Base-by-base conservation (phyloP, 2,797 vertebrate species). In the Danio aesculapii region DNA sequence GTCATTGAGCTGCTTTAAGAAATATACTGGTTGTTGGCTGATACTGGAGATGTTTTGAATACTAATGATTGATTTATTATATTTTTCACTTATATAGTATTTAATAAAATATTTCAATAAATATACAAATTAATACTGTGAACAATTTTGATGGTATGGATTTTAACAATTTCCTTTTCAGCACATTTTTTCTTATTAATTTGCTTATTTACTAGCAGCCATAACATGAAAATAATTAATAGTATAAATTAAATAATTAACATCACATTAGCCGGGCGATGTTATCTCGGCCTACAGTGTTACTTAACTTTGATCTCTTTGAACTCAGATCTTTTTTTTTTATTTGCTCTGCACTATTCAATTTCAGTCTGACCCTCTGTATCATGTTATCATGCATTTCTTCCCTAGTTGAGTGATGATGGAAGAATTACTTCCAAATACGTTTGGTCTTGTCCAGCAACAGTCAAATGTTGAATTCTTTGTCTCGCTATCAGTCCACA, bases 391-490 rank as follows among this genome's bases (percentile, higher is more conserved):
- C n/a, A 11, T 62, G 21, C 44, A 70, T 62, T 21, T 9, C 30
- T 3, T 77, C 52, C 50, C 30, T 61, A 43, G 57, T 0, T 50
- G 8, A 79, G n/a, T 4, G 19, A 85, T 73, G 67, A 85, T 73
- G 67, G 71, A 75, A 80, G 30, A 30, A 30, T 72, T 19, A 81
- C 55, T 61, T 67, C 6, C 8, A 66, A 53, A 71, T 61, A 62
- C 3, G 14, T 30, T 52, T 57, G 55, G 64, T 79, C 71, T 79
- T 59, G 58, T 75, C 68, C 46, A 1, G 75, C 30, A 53, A 43
- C 50, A 50, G 69, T 81, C 80, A 70, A 66, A 41, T 62, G 6
- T 21, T 66, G 49, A 76, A 76, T 80, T 64, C 19, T 64, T 55
- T 61, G 41, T 66, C 75, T 55, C 11, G 6, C 74, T 73, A 64